Evolutionary conservation across 2,113 vertebrate species (phyloP).

Genomic region (Gavia stellata): DNA sequence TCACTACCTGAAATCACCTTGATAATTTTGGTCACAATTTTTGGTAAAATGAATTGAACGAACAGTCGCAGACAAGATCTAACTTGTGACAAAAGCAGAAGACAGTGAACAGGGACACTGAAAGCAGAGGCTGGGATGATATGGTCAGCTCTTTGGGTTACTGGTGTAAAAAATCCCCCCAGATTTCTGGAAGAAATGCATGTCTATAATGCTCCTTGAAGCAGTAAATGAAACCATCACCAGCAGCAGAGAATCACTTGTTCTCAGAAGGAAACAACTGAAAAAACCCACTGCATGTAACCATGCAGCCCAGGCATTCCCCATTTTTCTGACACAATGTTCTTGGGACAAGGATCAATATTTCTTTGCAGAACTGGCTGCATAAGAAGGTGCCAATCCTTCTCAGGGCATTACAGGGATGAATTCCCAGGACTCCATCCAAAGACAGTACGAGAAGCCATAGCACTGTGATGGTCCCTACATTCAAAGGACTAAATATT

Average conservation of each 20-base stretch:
- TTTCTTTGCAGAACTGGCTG: neutral
- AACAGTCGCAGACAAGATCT: neutral
- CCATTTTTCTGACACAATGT: neutral
- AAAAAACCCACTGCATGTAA: neutral
- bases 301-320: neutral
- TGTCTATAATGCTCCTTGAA: neutral
- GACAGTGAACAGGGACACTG: neutral
- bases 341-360: neutral
- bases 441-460: neutral
- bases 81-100: neutral
- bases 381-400: neutral
- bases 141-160: neutral
- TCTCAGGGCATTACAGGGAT: neutral
- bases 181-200: neutral
- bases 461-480: neutral
- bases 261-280: neutral
- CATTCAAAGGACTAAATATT: neutral
- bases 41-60: slow-evolving; percentile 57
- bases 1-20: slow-evolving; percentile 49
- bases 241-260: neutral
- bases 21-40: slow-evolving; percentile 52
- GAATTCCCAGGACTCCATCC: neutral
- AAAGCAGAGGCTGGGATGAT: neutral
- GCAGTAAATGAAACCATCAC: neutral
- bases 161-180: neutral